These are phyloP conservation scores for Ursus arctos DNA, from an alignment of 2,113 vertebrate species.

Conservation along the genomic window DNA sequence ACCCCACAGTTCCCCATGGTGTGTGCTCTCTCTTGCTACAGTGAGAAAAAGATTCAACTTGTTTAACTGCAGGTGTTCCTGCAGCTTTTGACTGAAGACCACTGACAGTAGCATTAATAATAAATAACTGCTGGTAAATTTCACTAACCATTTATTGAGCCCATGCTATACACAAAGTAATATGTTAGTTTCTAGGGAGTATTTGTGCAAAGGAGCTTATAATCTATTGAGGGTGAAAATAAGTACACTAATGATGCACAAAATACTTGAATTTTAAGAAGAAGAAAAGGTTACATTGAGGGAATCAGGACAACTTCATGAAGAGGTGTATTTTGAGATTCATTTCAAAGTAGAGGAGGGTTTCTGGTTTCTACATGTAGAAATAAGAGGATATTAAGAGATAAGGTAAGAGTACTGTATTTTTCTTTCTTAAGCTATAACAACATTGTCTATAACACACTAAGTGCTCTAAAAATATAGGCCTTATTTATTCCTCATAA, in stretches of 20 bases:
- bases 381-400: not conserved
- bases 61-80: not conserved
- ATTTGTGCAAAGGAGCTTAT: not conserved
- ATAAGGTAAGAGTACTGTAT: not conserved
- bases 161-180: not conserved
- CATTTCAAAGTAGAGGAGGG: not conserved
- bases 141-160: not conserved
- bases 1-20: not conserved
- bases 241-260: not conserved
- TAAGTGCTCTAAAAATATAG: not conserved
- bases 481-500: not conserved
- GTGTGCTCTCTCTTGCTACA: not conserved
- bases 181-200: not conserved
- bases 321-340: not conserved
- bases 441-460: not conserved
- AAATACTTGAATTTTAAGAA: not conserved
- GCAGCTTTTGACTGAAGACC: not conserved
- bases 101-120: not conserved
- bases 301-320: not conserved
- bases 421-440: slow-evolving; percentile 13
- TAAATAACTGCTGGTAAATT: not conserved
- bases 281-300: not conserved
- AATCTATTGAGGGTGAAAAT: not conserved
- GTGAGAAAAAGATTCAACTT: not conserved
- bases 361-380: not conserved